Conservation (phyloP, 2,797 vertebrate species). For the Dromococcyx pavoninus region DNA sequence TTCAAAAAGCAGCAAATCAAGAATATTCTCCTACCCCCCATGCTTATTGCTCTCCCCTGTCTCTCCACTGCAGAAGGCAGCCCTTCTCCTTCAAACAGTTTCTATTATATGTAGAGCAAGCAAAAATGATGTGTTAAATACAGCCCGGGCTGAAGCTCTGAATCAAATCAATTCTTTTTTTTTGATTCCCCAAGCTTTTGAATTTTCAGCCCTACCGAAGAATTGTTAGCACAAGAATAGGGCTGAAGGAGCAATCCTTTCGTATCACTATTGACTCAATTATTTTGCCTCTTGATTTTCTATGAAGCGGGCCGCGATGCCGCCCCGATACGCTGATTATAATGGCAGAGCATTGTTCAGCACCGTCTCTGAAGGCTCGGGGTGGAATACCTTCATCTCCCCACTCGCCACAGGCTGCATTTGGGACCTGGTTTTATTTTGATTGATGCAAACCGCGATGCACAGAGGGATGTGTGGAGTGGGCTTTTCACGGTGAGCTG, state of each 20-base stretch:
- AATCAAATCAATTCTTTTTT: slow-evolving; percentile 50
- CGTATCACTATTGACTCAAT: slow-evolving; percentile 41
- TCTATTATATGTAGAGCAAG: slow-evolving; percentile 14
- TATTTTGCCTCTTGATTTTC: slow-evolving; percentile 62
- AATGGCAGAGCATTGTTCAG: slow-evolving; percentile 46
- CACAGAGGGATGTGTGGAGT: background rate
- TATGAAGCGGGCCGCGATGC: background rate
- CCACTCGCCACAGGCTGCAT: background rate
- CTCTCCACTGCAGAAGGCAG: background rate
- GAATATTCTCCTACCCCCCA: background rate
- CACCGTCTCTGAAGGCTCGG: background rate
- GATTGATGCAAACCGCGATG: background rate
- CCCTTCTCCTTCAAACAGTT: background rate
- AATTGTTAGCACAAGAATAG: slow-evolving; percentile 63
- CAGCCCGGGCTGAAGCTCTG: slow-evolving; percentile 27
- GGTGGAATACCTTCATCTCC: background rate
- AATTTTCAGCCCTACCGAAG: slow-evolving; percentile 42
- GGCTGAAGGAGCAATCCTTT: slow-evolving; percentile 46
- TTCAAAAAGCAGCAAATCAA: background rate
- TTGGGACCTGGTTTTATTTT: background rate
- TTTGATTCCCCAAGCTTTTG: slow-evolving; percentile 55
- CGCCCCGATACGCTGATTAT: slow-evolving; percentile 56
- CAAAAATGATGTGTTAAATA: slow-evolving; percentile 37
- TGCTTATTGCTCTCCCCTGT: background rate
- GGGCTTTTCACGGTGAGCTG: background rate